Evolutionary conservation across 2,888 invertebrate species (phyloP).

Genomic region (Drosophila picticornis): DNA sequence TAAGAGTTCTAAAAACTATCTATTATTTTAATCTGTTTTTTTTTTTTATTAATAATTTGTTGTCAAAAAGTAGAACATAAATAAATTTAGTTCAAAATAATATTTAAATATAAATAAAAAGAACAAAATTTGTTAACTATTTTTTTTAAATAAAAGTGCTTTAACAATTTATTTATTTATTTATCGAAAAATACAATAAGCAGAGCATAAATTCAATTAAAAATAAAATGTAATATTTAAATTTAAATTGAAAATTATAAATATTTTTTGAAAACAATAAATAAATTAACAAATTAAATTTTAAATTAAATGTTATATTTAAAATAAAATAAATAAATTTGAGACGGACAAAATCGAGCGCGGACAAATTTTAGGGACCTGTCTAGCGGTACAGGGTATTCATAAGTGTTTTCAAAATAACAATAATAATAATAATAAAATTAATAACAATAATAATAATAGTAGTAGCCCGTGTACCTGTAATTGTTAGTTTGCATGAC

Average conservation of each 20-base stretch:
- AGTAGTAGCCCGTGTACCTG: constrained; percentile 89
- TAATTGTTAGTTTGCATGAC: constrained; percentile 99
- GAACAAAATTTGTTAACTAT: not conserved
- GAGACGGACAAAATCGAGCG: not conserved
- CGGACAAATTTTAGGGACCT: not conserved
- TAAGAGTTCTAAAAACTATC: not conserved
- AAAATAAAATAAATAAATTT: not conserved
- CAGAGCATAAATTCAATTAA: not conserved
- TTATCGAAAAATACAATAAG: not conserved
- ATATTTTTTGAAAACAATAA: not conserved
- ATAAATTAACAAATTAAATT: not conserved
- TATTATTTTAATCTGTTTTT: no score
- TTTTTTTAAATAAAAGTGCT: no score
- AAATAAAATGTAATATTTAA: not conserved
- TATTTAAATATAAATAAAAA: not conserved
- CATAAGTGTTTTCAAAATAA: not conserved
- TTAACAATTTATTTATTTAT: not conserved
- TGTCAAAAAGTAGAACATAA: not conserved
- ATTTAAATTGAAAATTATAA: not conserved
- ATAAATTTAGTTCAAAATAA: not conserved
- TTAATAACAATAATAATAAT: not conserved
- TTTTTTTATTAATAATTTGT: not conserved
- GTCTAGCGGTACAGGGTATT: constrained; percentile 6
- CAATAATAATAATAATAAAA: constrained; percentile 4
- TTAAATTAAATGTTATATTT: not conserved